Evolutionary conservation across 30 jellyfish, hydroid and myxozoan species (phyloP).

Genomic region (Sanderia malayensis): DNA sequence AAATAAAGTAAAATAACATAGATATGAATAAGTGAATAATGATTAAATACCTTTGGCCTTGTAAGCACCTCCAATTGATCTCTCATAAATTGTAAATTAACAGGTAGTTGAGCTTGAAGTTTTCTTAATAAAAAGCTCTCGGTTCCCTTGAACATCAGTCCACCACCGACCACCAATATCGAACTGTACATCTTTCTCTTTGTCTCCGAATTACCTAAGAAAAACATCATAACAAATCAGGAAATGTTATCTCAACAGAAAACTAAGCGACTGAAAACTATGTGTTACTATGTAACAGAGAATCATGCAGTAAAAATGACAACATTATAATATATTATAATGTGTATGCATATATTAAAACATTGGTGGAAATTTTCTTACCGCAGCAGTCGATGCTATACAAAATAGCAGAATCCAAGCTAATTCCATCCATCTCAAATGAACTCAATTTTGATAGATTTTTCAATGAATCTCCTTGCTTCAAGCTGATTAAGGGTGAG

Average conservation of each 20-base stretch:
- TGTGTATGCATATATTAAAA: no score
- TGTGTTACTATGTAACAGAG: no score
- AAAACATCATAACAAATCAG: constrained; percentile 59
- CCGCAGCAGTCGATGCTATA: constrained; percentile 86
- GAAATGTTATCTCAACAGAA: constrained; percentile 83
- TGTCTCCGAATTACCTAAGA: constrained; percentile 77
- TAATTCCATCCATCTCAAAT: constrained; percentile 74
- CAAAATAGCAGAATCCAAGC: constrained; percentile 82
- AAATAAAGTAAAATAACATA: no score
- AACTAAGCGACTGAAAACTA: no score
- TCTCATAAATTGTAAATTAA: constrained; percentile 70
- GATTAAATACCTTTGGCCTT: constrained; percentile 87
- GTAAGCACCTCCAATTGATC: constrained; percentile 87
- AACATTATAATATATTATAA: no score
- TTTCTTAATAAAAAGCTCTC: constrained; percentile 69
- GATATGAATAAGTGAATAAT: no score
- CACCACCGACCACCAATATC: constrained; percentile 89
- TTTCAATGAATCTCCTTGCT: constrained; percentile 15
- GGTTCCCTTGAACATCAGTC: constrained; percentile 84
- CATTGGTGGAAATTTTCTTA: constrained; percentile 27
- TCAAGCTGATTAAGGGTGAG: constrained; percentile 10
- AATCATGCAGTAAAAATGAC: no score
- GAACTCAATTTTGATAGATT: constrained; percentile 24
- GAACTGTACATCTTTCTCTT: constrained; percentile 91
- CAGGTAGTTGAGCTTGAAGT: constrained; percentile 83